Evolutionary conservation across 2,888 invertebrate species (phyloP).

Genomic region (Drosophila barbarae): DNA sequence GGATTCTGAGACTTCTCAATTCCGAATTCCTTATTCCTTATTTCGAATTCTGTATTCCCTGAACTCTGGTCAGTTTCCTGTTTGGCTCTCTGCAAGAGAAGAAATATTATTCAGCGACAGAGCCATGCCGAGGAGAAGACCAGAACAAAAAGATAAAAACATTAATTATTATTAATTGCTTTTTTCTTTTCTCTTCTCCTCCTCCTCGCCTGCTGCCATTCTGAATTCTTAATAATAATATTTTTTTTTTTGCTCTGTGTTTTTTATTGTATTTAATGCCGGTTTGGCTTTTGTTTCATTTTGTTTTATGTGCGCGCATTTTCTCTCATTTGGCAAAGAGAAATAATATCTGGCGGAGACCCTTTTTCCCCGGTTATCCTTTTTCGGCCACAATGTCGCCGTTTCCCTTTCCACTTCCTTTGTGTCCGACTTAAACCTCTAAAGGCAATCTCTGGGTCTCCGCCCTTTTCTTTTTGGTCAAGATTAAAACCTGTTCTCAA

Average conservation of each 20-base stretch:
- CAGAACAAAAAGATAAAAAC: constrained; percentile 74
- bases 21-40: constrained; percentile 29
- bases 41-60: constrained; percentile 30
- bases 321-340: constrained; percentile 32
- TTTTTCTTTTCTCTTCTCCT: constrained; percentile 47
- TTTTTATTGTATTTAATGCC: constrained; percentile 37
- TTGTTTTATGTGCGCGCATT: constrained; percentile 42
- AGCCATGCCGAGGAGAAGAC: constrained; percentile 19
- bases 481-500: constrained; percentile 36
- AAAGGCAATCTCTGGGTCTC: constrained; percentile 23
- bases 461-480: constrained; percentile 8
- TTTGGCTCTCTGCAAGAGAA: constrained; percentile 42
- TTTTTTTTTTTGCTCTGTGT: constrained; percentile 22
- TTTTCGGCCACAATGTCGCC: constrained; percentile 59
- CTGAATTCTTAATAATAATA: constrained; percentile 33
- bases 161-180: constrained; percentile 79
- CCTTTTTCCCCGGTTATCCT: constrained; percentile 34
- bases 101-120: constrained; percentile 32
- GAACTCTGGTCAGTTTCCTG: constrained; percentile 65
- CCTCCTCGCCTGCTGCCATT: constrained; percentile 9
- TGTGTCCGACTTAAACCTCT: constrained; percentile 32
- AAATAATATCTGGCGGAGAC: constrained; percentile 39
- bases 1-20: constrained; percentile 32
- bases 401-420: constrained; percentile 28
- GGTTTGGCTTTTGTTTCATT: constrained; percentile 39